Conservation (phyloP, 2,113 vertebrate genomes). For the Pelecanoides urinatrix region DNA sequence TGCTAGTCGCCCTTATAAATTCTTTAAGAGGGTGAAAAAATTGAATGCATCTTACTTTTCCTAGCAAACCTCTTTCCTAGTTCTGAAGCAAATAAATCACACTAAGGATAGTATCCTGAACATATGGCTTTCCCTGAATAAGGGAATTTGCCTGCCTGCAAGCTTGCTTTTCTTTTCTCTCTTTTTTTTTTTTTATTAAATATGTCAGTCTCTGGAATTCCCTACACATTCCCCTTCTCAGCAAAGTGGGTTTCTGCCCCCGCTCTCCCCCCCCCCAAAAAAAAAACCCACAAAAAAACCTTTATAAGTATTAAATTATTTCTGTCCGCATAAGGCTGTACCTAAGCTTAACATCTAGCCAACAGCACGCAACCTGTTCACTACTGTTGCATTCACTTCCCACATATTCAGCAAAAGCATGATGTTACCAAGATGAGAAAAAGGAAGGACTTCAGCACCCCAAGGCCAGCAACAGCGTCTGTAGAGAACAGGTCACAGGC, state of each 20-base stretch:
- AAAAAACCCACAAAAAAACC: background rate
- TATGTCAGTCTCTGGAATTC: background rate
- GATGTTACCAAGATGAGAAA: background rate
- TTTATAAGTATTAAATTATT: background rate
- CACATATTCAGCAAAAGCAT: background rate
- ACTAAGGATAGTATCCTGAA: slow-evolving; percentile 30
- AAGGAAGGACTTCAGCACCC: background rate
- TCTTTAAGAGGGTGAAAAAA: background rate
- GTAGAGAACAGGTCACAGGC: background rate
- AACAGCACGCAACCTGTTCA: background rate
- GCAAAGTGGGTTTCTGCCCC: background rate
- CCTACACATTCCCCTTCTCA: background rate
- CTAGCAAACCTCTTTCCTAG: slow-evolving; percentile 13
- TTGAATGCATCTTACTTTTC: background rate
- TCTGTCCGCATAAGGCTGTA: background rate
- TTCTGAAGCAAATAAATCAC: slow-evolving; percentile 33
- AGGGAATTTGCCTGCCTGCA: slow-evolving; percentile 8
- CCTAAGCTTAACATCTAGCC: background rate
- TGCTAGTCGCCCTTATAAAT: background rate
- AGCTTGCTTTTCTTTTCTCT: background rate
- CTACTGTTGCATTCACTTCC: background rate
- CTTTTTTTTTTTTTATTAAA: background rate
- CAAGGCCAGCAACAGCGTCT: background rate
- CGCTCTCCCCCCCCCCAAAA: too few species aligned
- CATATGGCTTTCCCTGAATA: slow-evolving; percentile 32